Base-by-base conservation (phyloP, 30 jellyfish, hydroid and myxozoan genomes). In the Hydractinia symbiolongicarpus region DNA sequence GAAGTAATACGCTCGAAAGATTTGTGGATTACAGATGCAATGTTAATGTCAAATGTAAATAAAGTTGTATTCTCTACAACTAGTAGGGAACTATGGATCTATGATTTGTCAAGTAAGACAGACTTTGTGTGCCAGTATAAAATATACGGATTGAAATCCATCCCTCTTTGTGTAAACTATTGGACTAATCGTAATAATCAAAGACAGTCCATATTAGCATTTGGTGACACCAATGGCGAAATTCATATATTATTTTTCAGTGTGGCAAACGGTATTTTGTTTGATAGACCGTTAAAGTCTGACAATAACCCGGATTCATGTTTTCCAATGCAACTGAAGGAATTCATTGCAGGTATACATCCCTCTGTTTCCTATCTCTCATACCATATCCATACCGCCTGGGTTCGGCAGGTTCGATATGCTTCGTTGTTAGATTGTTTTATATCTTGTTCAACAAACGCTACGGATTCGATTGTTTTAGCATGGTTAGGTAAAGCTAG, bases 11-110 rank as follows among this genome's bases (percentile, higher is more conserved):
- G 80, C 72, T 90, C 88, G 64, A 87, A 88, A 78, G 96, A 93
- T 61, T 72, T 93, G 7, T 93, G 98, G 98, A 96, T 87, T 62
- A 93, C 98, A 49, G 94, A 87, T 71, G 94, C 93, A 60, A 73
- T 85, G 6, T 83, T 90, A 7, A 72, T 93, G 85, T 81, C 76
- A 21, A 85, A 86, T 73, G 66, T 87, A 21, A 84, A 86, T 53
- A 93, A 93, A 66, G 72, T 93, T 15, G 98, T 90, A 67, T 72
- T 93, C 53, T 69, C 96, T 9, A 84, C 86, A 54, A 93, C 98
- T 20, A 88, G 96, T 50, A 87, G 84, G 72, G 96, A 93, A 71
- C 81, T 93, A 17, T 84, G 86, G 40, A 81, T 93, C 76, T 87
- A 86, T 80, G 98, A 86, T 68, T 56, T 93, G 5, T 81, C 89